Evolutionary conservation across 1,140 invertebrate genomes (phyloP).

Genomic region (Penaeus indicus): DNA sequence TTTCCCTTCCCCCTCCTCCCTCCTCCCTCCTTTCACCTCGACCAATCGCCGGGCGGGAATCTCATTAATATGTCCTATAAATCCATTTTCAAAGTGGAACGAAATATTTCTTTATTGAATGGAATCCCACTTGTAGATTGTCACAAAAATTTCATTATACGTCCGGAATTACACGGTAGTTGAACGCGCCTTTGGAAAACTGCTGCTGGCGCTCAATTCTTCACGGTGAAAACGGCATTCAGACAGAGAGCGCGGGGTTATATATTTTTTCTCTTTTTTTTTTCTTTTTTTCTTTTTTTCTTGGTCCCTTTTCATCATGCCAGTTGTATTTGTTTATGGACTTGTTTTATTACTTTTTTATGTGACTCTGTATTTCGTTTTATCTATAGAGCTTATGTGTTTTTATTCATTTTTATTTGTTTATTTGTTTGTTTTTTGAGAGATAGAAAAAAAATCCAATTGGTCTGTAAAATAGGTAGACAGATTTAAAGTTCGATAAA

Average conservation of each 20-base stretch:
- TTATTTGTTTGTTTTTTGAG: too few relatives aligned
- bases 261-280: background rate
- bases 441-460: too few relatives aligned
- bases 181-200: background rate
- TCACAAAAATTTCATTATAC: slow-evolving; percentile 62
- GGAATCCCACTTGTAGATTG: slow-evolving; percentile 56
- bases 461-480: too few relatives aligned
- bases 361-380: too few relatives aligned
- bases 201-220: background rate
- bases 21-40: background rate
- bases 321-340: too few relatives aligned
- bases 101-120: slow-evolving; percentile 60
- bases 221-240: too few relatives aligned
- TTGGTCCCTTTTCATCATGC: background rate
- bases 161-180: background rate
- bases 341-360: too few relatives aligned
- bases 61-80: slow-evolving; percentile 60
- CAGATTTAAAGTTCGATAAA: background rate
- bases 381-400: too few relatives aligned
- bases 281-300: background rate
- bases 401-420: too few relatives aligned
- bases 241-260: too few relatives aligned
- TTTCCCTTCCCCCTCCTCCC: background rate
- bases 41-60: background rate
- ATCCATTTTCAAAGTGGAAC: slow-evolving; percentile 61